Conservation (phyloP, 2,797 vertebrate genomes). For the Chrysocyon brachyurus region DNA sequence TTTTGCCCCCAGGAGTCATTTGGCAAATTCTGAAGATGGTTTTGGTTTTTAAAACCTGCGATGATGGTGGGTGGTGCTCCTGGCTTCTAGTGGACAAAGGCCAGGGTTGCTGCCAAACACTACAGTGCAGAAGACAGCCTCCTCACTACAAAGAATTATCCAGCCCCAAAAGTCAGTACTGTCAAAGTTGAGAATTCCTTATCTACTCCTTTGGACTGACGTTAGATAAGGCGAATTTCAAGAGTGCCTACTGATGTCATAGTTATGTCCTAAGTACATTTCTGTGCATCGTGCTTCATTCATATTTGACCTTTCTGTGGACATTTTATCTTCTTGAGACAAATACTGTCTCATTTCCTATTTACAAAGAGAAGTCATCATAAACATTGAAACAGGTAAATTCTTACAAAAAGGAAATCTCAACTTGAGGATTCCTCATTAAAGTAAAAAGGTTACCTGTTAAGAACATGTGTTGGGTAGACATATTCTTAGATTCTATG, state of each 20-base stretch:
- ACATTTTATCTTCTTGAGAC: constrained; percentile 60
- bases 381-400: not conserved
- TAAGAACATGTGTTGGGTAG: constrained; percentile 32
- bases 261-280: not conserved
- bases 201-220: constrained; percentile 33
- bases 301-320: constrained; percentile 12
- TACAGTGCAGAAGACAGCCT: not conserved
- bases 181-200: constrained; percentile 11
- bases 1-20: not conserved
- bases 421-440: constrained; percentile 45
- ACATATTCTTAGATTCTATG: constrained; percentile 38
- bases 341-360: constrained; percentile 16
- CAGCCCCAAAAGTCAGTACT: not conserved
- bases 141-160: not conserved
- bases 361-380: constrained; percentile 37
- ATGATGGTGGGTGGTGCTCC: not conserved
- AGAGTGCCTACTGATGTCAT: not conserved
- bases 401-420: constrained; percentile 46
- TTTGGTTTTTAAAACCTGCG: not conserved
- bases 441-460: constrained; percentile 38
- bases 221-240: constrained; percentile 1
- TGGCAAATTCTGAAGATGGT: not conserved
- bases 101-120: not conserved
- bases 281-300: constrained; percentile 43
- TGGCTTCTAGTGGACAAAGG: not conserved